Percentiles rank a stretch among this genome's conserved stretches.
phyloP scores from a whole-genome alignment of 1,140 invertebrate species.

The Littorina saxatilis region DNA sequence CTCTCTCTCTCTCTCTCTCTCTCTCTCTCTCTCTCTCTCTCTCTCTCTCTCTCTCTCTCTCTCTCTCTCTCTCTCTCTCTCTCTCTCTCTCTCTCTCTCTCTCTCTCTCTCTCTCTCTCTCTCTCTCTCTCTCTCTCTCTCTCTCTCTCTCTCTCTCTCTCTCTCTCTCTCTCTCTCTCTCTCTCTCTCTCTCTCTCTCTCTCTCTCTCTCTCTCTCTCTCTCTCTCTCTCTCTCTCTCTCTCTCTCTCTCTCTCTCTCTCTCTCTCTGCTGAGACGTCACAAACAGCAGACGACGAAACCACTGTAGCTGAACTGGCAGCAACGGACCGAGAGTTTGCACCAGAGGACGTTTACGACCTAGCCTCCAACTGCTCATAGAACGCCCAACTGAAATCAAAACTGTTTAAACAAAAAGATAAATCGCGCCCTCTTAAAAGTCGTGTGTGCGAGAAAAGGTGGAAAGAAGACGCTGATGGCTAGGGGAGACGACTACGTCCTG shows the following conservation, averaged over 20 bases:
- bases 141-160: background rate
- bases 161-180: background rate
- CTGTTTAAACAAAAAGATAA: background rate
- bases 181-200: background rate
- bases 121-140: slow-evolving; percentile 4
- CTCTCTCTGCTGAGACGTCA: background rate
- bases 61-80: background rate
- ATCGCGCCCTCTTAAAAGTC: no score
- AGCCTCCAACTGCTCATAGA: no score
- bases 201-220: background rate
- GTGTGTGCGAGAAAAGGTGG: no score
- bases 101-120: slow-evolving; percentile 2
- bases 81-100: background rate
- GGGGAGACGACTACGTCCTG: no score
- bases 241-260: background rate
- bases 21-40: no score
- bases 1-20: no score
- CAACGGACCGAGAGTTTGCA: no score
- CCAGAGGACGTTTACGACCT: no score
- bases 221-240: no score
- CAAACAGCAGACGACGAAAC: no score
- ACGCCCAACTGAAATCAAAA: background rate
- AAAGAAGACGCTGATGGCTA: no score
- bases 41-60: background rate
- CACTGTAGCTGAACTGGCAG: no score